Evolutionary conservation across 2,113 vertebrate genomes (phyloP).

Genomic region (Crotophaga sulcirostris): DNA sequence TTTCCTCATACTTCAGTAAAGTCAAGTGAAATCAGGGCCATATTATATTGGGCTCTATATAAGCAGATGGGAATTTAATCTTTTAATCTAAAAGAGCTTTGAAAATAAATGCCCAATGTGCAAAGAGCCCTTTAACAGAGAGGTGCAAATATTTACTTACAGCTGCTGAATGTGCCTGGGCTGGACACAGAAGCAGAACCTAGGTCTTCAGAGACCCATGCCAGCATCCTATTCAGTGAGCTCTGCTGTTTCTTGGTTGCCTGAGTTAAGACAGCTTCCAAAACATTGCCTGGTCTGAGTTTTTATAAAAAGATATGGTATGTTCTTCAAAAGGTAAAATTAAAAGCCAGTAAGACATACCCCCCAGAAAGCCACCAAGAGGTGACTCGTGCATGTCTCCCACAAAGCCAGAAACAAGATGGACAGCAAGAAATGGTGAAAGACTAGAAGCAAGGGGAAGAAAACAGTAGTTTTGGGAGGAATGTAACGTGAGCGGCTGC

Average conservation of each 20-base stretch:
- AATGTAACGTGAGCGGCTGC: neutral
- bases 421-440: neutral
- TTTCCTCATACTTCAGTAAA: neutral
- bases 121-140: neutral
- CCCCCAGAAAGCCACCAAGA: neutral
- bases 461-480: neutral
- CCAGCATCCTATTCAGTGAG: neutral
- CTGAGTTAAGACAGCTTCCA: neutral
- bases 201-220: neutral
- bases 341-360: neutral
- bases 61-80: neutral
- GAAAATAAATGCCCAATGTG: neutral
- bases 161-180: neutral
- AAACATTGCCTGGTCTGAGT: neutral
- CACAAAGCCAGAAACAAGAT: neutral
- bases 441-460: neutral
- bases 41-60: fast-evolving
- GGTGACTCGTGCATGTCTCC: neutral
- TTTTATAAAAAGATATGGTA: neutral
- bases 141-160: neutral
- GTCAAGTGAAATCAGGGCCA: neutral
- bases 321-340: neutral
- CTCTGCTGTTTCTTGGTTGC: neutral
- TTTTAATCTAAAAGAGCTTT: neutral
- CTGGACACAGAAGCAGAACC: neutral